phyloP scores from a whole-genome alignment of 1,140 invertebrate genomes.

The Conus ventricosus region DNA sequence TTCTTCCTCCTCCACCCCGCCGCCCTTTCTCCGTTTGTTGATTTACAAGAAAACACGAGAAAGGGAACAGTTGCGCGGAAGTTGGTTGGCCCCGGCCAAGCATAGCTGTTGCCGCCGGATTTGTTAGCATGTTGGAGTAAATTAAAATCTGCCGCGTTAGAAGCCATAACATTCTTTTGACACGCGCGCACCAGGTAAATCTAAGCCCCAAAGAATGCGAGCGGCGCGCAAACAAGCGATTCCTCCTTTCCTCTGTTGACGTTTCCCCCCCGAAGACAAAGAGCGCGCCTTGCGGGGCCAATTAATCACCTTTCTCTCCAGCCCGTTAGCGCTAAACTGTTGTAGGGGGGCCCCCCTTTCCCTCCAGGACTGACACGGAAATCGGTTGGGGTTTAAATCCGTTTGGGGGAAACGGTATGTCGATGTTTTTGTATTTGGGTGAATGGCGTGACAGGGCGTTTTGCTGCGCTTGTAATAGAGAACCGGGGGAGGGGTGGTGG shows the following conservation, averaged over 20 bases:
- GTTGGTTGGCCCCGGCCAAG: background rate
- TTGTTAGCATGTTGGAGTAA: constrained; percentile 39
- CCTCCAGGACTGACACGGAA: no score
- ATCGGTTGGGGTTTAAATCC: background rate
- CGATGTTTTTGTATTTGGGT: background rate
- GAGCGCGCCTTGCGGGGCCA: constrained; percentile 21
- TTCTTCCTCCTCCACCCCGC: no score
- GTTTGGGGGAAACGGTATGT: no score
- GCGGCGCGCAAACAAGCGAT: constrained; percentile 23
- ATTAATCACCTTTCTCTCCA: constrained; percentile 4
- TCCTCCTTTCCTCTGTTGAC: background rate
- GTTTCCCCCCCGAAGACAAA: background rate
- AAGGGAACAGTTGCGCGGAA: constrained; percentile 1
- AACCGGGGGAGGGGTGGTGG: background rate
- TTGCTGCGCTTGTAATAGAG: background rate
- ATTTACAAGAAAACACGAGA: constrained; percentile 23
- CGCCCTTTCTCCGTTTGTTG: background rate
- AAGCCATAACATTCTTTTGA: constrained; percentile 21
- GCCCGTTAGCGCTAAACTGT: background rate
- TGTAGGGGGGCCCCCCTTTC: no score
- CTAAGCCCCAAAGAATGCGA: constrained; percentile 28
- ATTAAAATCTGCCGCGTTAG: constrained; percentile 35
- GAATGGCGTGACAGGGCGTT: background rate
- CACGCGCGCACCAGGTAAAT: constrained; percentile 22
- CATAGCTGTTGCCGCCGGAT: constrained; percentile 26